Evolutionary conservation across 2,797 vertebrate species (phyloP).

Genomic region (Pangasius mekongensis): DNA sequence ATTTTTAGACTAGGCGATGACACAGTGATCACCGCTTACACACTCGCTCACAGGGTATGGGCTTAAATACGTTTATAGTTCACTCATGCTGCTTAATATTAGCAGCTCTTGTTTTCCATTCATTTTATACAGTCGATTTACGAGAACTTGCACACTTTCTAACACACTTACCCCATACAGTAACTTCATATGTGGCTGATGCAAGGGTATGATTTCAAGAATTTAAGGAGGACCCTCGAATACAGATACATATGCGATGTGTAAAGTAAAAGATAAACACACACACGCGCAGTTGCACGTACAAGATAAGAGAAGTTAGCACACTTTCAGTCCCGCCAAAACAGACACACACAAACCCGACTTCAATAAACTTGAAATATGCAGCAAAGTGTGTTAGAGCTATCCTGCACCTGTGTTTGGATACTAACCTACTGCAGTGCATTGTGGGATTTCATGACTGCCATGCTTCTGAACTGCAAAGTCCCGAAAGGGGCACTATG

Average conservation of each 20-base stretch:
- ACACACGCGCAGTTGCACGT: conserved; percentile 41
- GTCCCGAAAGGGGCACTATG: not conserved
- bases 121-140: not conserved
- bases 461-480: not conserved
- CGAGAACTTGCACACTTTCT: not conserved
- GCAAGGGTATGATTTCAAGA: conserved; percentile 9
- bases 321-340: not conserved
- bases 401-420: not conserved
- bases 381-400: not conserved
- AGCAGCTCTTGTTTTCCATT: not conserved
- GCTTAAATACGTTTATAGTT: not conserved
- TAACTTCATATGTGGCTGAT: conserved; percentile 14
- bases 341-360: not conserved
- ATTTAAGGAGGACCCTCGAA: conserved; percentile 46
- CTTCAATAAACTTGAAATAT: not conserved
- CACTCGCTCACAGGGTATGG: too few species aligned
- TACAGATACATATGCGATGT: conserved; percentile 35
- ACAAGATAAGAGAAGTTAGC: conserved; percentile 52
- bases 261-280: conserved; percentile 48
- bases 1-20: not conserved
- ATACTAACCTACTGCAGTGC: not conserved
- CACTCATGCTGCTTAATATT: not conserved
- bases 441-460: not conserved
- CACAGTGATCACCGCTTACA: not conserved
- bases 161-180: not conserved